Percentiles rank a stretch among this genome's conserved stretches.
Conservation (phyloP, 2,113 vertebrate genomes). For the Chascanopsetta lugubris region DNA sequence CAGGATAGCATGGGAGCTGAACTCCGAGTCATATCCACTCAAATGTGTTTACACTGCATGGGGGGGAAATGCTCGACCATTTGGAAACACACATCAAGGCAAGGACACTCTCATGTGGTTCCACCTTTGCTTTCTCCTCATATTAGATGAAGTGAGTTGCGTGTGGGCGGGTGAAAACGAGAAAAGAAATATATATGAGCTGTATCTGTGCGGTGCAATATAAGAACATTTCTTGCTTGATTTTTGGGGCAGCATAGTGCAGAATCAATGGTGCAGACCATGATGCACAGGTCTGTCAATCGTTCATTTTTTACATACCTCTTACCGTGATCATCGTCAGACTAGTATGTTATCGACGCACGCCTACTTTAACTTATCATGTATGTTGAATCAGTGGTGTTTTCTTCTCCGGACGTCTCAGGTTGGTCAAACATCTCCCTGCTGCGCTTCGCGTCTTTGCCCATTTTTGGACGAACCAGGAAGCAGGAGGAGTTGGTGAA, state of each 20-base stretch:
- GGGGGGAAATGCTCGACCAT: conserved; percentile 15
- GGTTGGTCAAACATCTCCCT: conserved; percentile 9
- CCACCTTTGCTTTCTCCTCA: background rate
- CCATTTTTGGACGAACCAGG: too few species aligned
- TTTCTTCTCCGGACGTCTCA: too few species aligned
- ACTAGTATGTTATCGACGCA: conserved; percentile 69
- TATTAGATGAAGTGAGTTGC: background rate
- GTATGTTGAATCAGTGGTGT: too few species aligned
- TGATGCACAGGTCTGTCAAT: conserved; percentile 55
- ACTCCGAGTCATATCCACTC: conserved; percentile 48
- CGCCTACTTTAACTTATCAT: conserved; percentile 67
- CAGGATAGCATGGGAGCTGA: conserved; percentile 32
- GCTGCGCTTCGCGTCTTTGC: too few species aligned
- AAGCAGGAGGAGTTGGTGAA: too few species aligned
- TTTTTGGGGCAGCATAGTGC: conserved; percentile 4
- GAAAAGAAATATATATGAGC: too few species aligned
- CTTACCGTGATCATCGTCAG: conserved; percentile 55
- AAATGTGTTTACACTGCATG: conserved; percentile 45
- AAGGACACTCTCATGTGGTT: conserved; percentile 2
- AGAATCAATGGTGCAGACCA: conserved; percentile 36
- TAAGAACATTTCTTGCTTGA: conserved; percentile 1
- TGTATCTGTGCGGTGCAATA: too few species aligned
- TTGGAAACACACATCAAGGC: background rate
- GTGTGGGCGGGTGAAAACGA: too few species aligned
- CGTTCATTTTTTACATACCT: conserved; percentile 60